phyloP scores from a whole-genome alignment of 2,113 vertebrate genomes.

The Crotalus viridis region DNA sequence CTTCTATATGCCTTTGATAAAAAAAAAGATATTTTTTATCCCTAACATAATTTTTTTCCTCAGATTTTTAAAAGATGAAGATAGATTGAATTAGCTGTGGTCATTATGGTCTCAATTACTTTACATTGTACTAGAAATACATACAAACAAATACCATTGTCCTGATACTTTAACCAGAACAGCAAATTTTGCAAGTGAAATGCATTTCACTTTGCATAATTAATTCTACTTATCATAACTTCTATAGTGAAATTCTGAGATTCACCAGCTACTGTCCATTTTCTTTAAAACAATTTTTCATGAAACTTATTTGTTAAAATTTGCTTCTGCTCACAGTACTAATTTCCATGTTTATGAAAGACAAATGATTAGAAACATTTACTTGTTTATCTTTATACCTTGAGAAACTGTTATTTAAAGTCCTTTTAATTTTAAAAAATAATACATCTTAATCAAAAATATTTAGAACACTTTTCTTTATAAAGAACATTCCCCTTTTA shows the following conservation, averaged over 20 bases:
- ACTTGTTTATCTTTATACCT: not conserved
- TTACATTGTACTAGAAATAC: constrained; percentile 48
- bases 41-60: constrained; percentile 22
- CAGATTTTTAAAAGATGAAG: constrained; percentile 44
- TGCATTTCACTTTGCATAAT: not conserved
- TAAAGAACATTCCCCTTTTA: constrained; percentile 24
- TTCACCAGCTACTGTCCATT: not conserved
- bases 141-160: constrained; percentile 17
- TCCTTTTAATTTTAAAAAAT: not conserved
- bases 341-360: not conserved
- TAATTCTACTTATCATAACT: not conserved
- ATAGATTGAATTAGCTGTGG: constrained; percentile 51
- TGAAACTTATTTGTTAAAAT: not conserved
- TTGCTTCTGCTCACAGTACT: not conserved
- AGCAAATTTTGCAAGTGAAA: not conserved
- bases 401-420: not conserved
- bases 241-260: not conserved
- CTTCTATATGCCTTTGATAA: not conserved
- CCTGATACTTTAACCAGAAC: not conserved
- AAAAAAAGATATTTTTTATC: constrained; percentile 34
- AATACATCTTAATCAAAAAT: not conserved
- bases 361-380: not conserved
- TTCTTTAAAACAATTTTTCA: not conserved
- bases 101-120: constrained; percentile 8
- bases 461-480: not conserved